Base-by-base conservation (phyloP, 2,113 vertebrate genomes). In the Geothlypis trichas region DNA sequence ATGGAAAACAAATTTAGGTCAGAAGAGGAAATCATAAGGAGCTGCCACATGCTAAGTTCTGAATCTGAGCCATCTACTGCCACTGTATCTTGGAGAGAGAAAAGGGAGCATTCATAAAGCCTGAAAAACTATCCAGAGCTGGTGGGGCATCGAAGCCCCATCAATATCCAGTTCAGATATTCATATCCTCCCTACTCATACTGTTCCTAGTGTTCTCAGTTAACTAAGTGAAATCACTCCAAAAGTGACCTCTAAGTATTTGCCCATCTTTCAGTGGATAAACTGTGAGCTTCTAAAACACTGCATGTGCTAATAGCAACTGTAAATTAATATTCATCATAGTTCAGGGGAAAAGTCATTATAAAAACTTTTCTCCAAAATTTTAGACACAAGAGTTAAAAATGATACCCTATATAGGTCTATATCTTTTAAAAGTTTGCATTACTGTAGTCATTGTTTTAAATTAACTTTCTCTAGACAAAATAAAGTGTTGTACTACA, bases 401-500 rank as follows among this genome's bases (percentile, higher is more conserved):
- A 94, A 86, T 31, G 0, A 61, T 24, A 52, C 7, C 62, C 52
- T 78, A 39, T 37, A 39, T 57, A 46, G 46, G 33, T 61, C 66
- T 79, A 21, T 65, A 44, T 57, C 1, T 77, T 58, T 79, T 86
- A 51, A 67, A 92, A 77, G 23, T 67, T 81, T 78, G 13, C 49
- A 17, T 91, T 97, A 75, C 51, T 95, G 12, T 90, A 95, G 62
- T 89, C 47, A 87, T 93, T 89, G 81, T 88, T 97, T 97, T 96
- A 93, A 95, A 94, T 90, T 96, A 95, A 95, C 93, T 96, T 97
- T 91, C 94, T 95, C 87, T 97, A 96, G 97, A 98, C 97, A 98
- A 97, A 97, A 97, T 97, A 97, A 98, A 98, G 94, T 97, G 96
- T 97, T 98, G 62, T 98, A 90, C 97, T 98, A 96, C 96, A 93